Percentiles rank a stretch among this genome's conserved stretches.
Evolutionary conservation across 2,113 vertebrate species (phyloP).

Genomic region (Miniopterus natalensis): DNA sequence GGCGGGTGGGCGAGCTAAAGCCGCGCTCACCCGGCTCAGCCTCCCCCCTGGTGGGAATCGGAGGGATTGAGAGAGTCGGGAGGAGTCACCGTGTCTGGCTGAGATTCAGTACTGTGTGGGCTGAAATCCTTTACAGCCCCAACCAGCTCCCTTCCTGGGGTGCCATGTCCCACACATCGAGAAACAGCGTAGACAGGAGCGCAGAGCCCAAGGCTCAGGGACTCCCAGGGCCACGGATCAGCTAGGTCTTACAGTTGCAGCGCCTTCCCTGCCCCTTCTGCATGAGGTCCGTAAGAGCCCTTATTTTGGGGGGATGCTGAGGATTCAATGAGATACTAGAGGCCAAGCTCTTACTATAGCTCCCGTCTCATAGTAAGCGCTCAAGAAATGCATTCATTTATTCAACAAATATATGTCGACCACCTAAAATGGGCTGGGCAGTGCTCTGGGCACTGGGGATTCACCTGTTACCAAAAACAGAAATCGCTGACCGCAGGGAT

Average conservation of each 20-base stretch:
- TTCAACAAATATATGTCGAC: background rate
- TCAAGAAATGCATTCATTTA: background rate
- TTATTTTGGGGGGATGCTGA: background rate
- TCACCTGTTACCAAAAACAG: background rate
- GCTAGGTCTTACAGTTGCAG: rapidly evolving
- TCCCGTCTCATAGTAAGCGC: rapidly evolving
- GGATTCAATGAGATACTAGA: background rate
- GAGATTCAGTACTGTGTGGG: background rate
- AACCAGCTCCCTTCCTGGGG: background rate
- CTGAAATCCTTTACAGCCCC: background rate
- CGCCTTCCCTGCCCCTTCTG: background rate
- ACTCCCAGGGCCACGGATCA: rapidly evolving
- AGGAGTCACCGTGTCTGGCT: background rate
- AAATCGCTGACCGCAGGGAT: too few species aligned
- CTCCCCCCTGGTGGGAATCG: background rate
- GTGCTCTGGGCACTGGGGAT: background rate
- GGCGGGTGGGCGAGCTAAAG: background rate
- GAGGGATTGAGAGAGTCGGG: background rate
- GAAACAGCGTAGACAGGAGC: background rate
- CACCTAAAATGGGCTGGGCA: background rate
- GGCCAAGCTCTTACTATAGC: background rate
- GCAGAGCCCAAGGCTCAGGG: background rate
- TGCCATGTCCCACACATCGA: background rate
- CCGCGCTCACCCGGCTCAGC: background rate
- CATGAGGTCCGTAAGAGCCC: background rate